These are phyloP conservation scores for Chymomyza caudatula DNA, from an alignment of 2,888 invertebrate species.

Conservation along the genomic window DNA sequence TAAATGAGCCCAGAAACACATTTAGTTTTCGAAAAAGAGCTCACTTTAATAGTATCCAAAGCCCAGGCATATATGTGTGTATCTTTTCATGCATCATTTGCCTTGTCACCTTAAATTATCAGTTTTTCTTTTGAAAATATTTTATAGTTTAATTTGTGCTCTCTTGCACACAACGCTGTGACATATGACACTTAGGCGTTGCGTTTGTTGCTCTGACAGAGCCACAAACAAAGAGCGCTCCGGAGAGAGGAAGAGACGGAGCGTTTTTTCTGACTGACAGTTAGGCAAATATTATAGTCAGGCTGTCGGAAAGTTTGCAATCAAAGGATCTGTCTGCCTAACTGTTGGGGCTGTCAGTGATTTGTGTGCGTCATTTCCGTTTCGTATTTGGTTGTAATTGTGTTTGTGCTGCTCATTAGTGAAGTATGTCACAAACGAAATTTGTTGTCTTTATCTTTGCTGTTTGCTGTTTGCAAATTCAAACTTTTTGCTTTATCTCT, in stretches of 20 bases:
- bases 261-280: background rate
- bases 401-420: background rate
- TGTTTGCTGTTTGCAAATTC: background rate
- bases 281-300: background rate
- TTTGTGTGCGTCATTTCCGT: background rate
- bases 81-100: background rate
- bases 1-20: background rate
- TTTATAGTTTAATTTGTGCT: background rate
- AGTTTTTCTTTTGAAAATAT: constrained; percentile 5
- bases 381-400: background rate
- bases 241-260: background rate
- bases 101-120: background rate
- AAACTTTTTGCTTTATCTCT: background rate
- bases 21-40: background rate
- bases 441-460: background rate
- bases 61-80: background rate
- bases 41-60: background rate
- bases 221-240: background rate
- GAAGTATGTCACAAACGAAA: background rate
- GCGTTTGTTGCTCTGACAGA: background rate
- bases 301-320: background rate
- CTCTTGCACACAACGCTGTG: background rate
- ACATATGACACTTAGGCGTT: background rate
- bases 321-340: background rate
- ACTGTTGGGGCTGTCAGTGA: background rate